Percentiles rank a stretch among this genome's conserved stretches.
phyloP scores from a whole-genome alignment of 2,797 vertebrate species.

The Pyrocephalus nanus region DNA sequence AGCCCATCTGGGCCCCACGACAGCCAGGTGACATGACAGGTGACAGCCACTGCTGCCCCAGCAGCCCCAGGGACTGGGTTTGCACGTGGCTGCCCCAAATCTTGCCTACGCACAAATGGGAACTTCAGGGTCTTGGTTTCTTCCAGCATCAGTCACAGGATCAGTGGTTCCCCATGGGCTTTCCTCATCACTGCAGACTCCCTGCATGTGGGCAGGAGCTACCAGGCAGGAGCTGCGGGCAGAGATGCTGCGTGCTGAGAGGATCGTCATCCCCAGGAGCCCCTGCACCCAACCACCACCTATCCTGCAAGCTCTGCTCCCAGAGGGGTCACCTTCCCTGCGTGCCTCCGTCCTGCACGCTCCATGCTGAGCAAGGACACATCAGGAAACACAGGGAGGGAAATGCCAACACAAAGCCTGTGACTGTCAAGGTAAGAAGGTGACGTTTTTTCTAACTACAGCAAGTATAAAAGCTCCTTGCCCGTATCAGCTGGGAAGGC shows the following conservation, averaged over 20 bases:
- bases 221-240: accelerated
- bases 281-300: not conserved
- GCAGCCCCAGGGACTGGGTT: accelerated
- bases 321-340: not conserved
- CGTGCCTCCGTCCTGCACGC: accelerated
- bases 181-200: not conserved
- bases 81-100: not conserved
- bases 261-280: not conserved
- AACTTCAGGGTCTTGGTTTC: not conserved
- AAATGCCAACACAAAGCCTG: not conserved
- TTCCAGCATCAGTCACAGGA: not conserved
- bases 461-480: not conserved
- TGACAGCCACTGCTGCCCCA: not conserved
- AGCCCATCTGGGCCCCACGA: accelerated
- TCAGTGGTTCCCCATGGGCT: not conserved
- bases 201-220: not conserved
- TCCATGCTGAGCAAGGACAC: not conserved
- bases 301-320: not conserved
- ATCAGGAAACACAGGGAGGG: not conserved
- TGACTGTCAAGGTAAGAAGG: not conserved
- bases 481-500: not conserved
- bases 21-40: accelerated
- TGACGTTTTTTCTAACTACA: not conserved
- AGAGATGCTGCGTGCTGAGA: not conserved
- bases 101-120: accelerated